Conservation (phyloP, 2,797 vertebrate genomes). For the Mormyrops attenuatus region DNA sequence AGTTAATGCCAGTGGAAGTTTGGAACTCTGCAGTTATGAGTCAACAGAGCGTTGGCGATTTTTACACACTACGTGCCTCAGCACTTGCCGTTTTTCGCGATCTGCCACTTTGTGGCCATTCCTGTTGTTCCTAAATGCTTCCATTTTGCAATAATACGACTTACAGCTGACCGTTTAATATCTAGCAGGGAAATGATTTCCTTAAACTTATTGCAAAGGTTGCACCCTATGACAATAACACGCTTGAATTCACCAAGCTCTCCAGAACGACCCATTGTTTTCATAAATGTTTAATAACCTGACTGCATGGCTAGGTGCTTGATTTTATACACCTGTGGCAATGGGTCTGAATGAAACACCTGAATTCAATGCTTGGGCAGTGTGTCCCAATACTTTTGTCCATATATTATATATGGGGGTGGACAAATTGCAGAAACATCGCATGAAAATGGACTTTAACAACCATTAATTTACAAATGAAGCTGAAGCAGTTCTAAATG, state of each 20-base stretch:
- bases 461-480: not conserved
- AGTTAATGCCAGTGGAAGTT: not conserved
- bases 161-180: not conserved
- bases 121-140: not conserved
- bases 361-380: not conserved
- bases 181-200: not conserved
- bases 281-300: not conserved
- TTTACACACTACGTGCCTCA: not conserved
- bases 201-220: not conserved
- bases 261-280: not conserved
- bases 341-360: not conserved
- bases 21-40: not conserved
- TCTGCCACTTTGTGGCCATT: not conserved
- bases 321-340: not conserved
- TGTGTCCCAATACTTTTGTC: not conserved
- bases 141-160: not conserved
- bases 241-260: not conserved
- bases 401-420: not conserved
- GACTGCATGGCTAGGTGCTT: not conserved
- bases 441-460: not conserved
- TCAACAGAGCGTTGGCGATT: not conserved
- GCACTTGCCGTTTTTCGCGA: not conserved
- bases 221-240: not conserved
- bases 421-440: not conserved
- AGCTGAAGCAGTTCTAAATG: not conserved